phyloP scores from a whole-genome alignment of 2,113 vertebrate species.

The Colinus virginianus region DNA sequence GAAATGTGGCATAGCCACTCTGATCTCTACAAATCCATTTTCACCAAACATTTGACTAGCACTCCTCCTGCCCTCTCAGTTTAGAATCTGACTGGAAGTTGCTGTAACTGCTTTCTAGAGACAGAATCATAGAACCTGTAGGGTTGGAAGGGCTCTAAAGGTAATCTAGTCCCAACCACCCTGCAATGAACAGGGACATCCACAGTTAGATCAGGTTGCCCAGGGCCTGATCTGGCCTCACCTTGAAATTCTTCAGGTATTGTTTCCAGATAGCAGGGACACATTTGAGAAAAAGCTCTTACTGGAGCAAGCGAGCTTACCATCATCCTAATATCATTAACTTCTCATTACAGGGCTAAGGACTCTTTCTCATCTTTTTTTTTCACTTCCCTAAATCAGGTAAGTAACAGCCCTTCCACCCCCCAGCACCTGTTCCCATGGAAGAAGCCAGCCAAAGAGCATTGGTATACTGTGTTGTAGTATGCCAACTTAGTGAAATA shows the following conservation, averaged over 20 bases:
- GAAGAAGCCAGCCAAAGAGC: background rate
- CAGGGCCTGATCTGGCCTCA: too few species aligned
- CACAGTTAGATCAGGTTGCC: too few species aligned
- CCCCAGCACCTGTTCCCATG: accelerated
- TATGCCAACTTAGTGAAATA: conserved; percentile 45
- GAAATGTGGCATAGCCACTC: background rate
- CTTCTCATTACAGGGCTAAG: background rate
- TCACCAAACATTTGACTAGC: background rate
- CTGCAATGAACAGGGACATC: too few species aligned
- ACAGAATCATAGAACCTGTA: background rate
- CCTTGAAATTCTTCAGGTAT: too few species aligned
- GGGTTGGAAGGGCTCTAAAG: too few species aligned
- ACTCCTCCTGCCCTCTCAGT: background rate
- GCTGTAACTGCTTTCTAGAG: background rate
- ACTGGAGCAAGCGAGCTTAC: background rate
- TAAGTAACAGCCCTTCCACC: background rate
- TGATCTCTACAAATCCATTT: background rate
- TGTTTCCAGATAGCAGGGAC: background rate
- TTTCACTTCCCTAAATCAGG: background rate
- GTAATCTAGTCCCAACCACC: too few species aligned
- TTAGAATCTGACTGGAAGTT: background rate
- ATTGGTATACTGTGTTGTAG: accelerated
- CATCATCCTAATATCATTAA: background rate
- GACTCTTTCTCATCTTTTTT: background rate
- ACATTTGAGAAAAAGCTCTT: background rate